Conservation (phyloP, 2,888 invertebrate genomes). For the Drosophila quinaria region DNA sequence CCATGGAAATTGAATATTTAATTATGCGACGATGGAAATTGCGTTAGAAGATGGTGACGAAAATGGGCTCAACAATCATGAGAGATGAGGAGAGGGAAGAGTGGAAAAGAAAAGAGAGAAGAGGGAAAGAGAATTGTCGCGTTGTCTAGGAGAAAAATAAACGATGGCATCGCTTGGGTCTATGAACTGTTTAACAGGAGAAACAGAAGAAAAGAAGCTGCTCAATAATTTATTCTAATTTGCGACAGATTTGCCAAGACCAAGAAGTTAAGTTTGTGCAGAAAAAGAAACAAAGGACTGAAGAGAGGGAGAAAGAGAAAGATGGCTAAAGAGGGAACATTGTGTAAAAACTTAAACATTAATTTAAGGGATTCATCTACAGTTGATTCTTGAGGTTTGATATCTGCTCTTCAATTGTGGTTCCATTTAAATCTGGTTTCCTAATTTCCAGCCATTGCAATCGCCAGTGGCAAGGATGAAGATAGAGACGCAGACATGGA, state of each 20-base stretch:
- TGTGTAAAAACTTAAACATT: slow-evolving; percentile 37
- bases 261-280: slow-evolving; percentile 34
- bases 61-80: slow-evolving; percentile 58
- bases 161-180: slow-evolving; percentile 32
- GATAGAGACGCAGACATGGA: slow-evolving; percentile 6
- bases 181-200: slow-evolving; percentile 41
- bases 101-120: slow-evolving; percentile 5
- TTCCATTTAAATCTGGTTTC: slow-evolving; percentile 17
- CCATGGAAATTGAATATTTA: slow-evolving; percentile 78
- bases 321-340: not conserved
- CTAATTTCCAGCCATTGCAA: slow-evolving; percentile 29
- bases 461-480: slow-evolving; percentile 24
- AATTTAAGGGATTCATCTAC: slow-evolving; percentile 38
- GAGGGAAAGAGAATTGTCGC: not conserved
- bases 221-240: slow-evolving; percentile 77
- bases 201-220: slow-evolving; percentile 51
- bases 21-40: slow-evolving; percentile 71
- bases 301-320: not conserved
- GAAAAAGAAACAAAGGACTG: not conserved
- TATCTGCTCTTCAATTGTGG: slow-evolving; percentile 2
- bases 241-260: slow-evolving; percentile 55
- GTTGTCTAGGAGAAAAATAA: slow-evolving; percentile 54
- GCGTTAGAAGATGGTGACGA: slow-evolving; percentile 68
- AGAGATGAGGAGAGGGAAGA: slow-evolving; percentile 6
- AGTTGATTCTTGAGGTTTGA: slow-evolving; percentile 38